Percentiles rank a stretch among this genome's conserved stretches.
Conservation (phyloP, 1,140 invertebrate genomes). For the Polyergus mexicanus region DNA sequence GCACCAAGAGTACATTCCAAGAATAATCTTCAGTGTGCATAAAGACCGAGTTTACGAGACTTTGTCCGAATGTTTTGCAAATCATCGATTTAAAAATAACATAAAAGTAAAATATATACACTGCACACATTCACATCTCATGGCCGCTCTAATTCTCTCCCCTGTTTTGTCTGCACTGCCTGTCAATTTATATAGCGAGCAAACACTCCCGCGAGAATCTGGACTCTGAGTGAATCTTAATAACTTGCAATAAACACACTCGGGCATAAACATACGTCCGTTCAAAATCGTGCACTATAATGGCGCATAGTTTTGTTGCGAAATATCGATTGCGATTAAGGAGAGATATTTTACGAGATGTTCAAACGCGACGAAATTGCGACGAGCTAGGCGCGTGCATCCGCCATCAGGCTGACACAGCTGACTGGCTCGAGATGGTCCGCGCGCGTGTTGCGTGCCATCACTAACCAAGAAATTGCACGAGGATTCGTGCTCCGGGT, state of each 20-base stretch:
- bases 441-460: slow-evolving; percentile 45
- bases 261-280: background rate
- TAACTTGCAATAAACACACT: background rate
- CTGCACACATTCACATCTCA: slow-evolving; percentile 48
- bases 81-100: slow-evolving; percentile 76
- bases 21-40: slow-evolving; percentile 60
- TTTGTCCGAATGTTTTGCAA: slow-evolving; percentile 69
- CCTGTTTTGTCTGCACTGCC: background rate
- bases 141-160: slow-evolving; percentile 56
- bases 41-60: slow-evolving; percentile 36
- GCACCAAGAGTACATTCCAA: slow-evolving; percentile 54
- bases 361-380: background rate
- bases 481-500: background rate
- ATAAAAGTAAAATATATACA: slow-evolving; percentile 71
- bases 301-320: slow-evolving; percentile 18
- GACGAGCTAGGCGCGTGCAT: slow-evolving; percentile 17
- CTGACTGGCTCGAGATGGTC: slow-evolving; percentile 67
- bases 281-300: background rate
- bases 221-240: no score
- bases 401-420: slow-evolving; percentile 44
- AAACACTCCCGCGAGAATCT: background rate
- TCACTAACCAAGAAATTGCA: slow-evolving; percentile 67
- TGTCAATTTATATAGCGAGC: slow-evolving; percentile 21
- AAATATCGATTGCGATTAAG: slow-evolving; percentile 29
- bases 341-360: background rate